Evolutionary conservation across 1,140 invertebrate genomes (phyloP), one percentile per base, ranked within the genome.

Genomic region (Dendroctonus valens): DNA sequence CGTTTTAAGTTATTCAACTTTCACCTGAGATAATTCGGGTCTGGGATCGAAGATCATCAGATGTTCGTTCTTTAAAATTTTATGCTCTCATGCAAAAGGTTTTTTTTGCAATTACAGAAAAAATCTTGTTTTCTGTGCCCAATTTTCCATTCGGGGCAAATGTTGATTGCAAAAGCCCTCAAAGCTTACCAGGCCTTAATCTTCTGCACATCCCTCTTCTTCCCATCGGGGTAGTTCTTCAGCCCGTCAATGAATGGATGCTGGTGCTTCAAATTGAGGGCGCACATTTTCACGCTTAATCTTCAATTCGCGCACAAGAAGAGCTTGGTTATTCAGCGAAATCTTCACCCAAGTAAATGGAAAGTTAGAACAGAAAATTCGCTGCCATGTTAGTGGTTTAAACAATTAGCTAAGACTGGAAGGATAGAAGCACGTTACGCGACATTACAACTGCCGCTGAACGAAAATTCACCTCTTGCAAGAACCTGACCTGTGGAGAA

Each of bases 201-300:
- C 52, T 74, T 75, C 38, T 70, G 61, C 12, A 76, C 37, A 50
- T 76, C 74, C 57, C 73, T 74, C 44, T 73, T 72, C 46, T 69
- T 73, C n/a, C 69, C 67, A 44, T 75, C 70, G 0, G 75, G 75
- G 40, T 69, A 40, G 3, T 69, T 69, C 52, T 71, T 69, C 14
- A 76, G 41, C 5, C 75, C 76, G 44, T 76, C 72, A 6, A 74
- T 66, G 49, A 77, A 75, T 9, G 75, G 74, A 48, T 76, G 74
- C 37, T 15, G 63, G 46, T 65, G 54, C 53, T 68, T 70, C 41
- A 63, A 41, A 38, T 51, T 49, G 41, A 69, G 46, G 5, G 41
- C 65, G 42, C 58, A 46, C 65, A 67, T 67, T 9, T 55, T 41
- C 38, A 39, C 52, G 9, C 11, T 55, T 39, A n/a, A 39, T 26